Conservation (phyloP, 2,797 vertebrate species). For the Melanotaenia trifasciata region DNA sequence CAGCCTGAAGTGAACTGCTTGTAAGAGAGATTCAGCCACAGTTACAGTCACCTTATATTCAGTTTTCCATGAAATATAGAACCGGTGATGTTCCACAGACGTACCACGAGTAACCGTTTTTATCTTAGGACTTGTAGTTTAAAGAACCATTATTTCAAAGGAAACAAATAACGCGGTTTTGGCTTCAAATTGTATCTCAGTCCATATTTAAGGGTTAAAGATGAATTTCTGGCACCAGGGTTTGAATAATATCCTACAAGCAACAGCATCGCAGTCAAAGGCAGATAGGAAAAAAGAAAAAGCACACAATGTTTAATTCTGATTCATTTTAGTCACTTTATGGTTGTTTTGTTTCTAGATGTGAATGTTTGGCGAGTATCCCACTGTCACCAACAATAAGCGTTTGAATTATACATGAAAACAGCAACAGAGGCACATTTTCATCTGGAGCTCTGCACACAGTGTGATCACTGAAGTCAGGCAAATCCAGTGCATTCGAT, state of each 20-base stretch:
- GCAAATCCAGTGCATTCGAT: conserved; percentile 34
- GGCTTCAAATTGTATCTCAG: conserved; percentile 16
- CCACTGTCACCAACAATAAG: conserved; percentile 17
- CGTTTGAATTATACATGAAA: conserved; percentile 48
- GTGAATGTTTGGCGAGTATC: conserved; percentile 4
- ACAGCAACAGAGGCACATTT: conserved; percentile 28
- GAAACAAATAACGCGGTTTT: too few species aligned
- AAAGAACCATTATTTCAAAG: too few species aligned
- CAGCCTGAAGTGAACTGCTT: neutral
- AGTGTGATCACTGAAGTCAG: conserved; percentile 41
- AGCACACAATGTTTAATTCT: neutral
- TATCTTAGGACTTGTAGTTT: too few species aligned
- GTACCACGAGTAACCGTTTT: too few species aligned
- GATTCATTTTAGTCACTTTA: conserved; percentile 1
- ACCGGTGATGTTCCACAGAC: too few species aligned
- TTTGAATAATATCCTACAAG: conserved; percentile 36
- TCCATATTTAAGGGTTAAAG: conserved; percentile 34
- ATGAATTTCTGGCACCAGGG: conserved; percentile 23
- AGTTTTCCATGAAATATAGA: neutral
- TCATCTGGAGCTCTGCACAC: conserved; percentile 13
- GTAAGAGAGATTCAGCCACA: neutral
- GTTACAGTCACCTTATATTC: neutral
- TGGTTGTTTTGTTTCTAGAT: conserved; percentile 5
- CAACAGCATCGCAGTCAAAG: conserved; percentile 17
- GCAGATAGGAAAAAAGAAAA: neutral